Evolutionary conservation across 2,888 invertebrate species (phyloP).

Genomic region (Arrhopalites spinosus): DNA sequence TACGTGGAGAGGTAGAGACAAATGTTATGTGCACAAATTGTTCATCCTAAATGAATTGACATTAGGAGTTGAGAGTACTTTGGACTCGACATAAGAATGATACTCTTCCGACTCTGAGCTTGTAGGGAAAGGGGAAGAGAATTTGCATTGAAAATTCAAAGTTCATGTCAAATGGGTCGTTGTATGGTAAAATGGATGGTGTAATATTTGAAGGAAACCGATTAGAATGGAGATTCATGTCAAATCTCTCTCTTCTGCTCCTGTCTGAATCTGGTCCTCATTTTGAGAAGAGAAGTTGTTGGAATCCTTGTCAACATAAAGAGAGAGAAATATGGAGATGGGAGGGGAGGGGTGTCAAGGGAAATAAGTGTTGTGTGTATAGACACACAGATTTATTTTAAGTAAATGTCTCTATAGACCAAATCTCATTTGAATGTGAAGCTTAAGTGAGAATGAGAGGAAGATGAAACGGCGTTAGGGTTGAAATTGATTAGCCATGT

Average conservation of each 20-base stretch:
- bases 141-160: no score
- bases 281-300: not conserved
- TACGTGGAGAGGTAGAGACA: no score
- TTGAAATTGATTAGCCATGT: constrained; percentile 34
- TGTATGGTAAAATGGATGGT: no score
- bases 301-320: not conserved
- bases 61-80: not conserved
- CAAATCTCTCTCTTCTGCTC: no score
- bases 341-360: constrained; percentile 25
- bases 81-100: not conserved
- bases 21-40: constrained; percentile 1
- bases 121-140: no score
- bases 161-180: no score
- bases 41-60: constrained; percentile 8
- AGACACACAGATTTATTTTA: constrained; percentile 32
- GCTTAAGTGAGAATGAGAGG: constrained; percentile 27
- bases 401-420: not conserved
- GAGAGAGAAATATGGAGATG: not conserved
- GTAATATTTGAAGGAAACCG: no score
- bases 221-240: no score
- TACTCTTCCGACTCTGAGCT: no score
- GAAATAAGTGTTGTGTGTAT: constrained; percentile 14
- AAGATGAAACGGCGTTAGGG: constrained; percentile 31
- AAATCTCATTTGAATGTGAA: constrained; percentile 11
- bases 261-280: no score